Evolutionary conservation across 2,113 vertebrate species (phyloP).

Genomic region (Sclerurus mexicanus): DNA sequence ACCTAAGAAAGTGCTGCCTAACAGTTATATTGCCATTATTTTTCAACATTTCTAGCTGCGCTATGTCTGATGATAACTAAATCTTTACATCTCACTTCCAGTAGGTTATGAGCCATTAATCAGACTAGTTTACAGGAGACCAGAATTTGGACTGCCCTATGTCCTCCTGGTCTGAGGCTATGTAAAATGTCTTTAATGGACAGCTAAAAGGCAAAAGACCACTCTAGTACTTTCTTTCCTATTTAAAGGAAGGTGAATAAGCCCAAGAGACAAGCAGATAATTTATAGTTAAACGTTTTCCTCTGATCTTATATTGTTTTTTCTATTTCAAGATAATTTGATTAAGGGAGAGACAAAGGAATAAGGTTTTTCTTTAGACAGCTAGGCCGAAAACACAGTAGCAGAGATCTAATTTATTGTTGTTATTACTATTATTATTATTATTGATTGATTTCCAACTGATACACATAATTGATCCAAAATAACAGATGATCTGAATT

Average conservation of each 20-base stretch:
- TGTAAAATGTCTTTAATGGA: not conserved
- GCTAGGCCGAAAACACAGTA: conserved; percentile 11
- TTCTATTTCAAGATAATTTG: conserved; percentile 59
- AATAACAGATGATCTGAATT: conserved; percentile 42
- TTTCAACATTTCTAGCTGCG: not conserved
- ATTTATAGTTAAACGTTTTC: conserved; percentile 63
- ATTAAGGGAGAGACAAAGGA: conserved; percentile 35
- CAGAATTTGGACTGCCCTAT: not conserved
- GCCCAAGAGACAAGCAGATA: not conserved
- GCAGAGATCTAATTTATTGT: conserved; percentile 1
- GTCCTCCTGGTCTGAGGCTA: not conserved
- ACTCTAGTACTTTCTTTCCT: not conserved
- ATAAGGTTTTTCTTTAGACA: conserved; percentile 18
- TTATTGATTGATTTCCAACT: conserved; percentile 9
- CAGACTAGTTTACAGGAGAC: not conserved
- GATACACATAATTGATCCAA: conserved; percentile 54
- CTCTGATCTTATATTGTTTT: conserved; percentile 53
- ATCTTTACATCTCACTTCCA: not conserved
- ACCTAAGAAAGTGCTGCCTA: not conserved
- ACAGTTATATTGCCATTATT: not conserved
- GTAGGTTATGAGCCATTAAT: not conserved
- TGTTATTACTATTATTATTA: conserved; percentile 34
- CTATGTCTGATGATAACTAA: not conserved
- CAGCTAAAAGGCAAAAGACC: not conserved
- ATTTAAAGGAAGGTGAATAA: not conserved